Conservation (phyloP, 2,113 vertebrate genomes). For the Sander vitreus region DNA sequence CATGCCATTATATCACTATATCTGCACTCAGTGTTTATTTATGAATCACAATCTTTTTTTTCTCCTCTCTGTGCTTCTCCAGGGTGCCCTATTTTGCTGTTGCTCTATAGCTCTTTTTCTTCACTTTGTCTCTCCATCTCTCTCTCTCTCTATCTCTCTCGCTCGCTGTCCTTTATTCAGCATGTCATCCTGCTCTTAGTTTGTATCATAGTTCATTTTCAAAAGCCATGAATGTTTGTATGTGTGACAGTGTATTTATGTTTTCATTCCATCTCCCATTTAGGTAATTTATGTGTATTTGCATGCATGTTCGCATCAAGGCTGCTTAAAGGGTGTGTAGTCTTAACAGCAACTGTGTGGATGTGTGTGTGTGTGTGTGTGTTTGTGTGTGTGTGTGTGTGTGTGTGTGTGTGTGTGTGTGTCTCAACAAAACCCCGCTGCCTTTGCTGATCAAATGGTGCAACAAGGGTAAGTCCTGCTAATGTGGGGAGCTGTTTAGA, state of each 20-base stretch:
- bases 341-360: constrained; percentile 49
- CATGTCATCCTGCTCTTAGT: constrained; percentile 15
- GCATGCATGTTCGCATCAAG: constrained; percentile 48
- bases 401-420: constrained; percentile 26
- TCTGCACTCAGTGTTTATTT: constrained; percentile 72
- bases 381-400: constrained; percentile 18
- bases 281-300: constrained; percentile 35
- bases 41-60: constrained; percentile 60
- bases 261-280: not conserved
- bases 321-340: constrained; percentile 36
- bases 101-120: not conserved
- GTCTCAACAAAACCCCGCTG: constrained; percentile 85
- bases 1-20: constrained; percentile 67
- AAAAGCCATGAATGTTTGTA: constrained; percentile 23
- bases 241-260: not conserved
- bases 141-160: not conserved
- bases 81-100: constrained; percentile 46
- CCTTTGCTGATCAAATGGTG: constrained; percentile 98
- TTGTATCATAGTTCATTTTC: constrained; percentile 75
- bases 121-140: constrained; percentile 15
- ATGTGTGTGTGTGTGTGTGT: constrained; percentile 20
- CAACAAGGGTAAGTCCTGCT: constrained; percentile 95
- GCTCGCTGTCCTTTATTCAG: constrained; percentile 22
- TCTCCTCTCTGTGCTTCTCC: constrained; percentile 11
- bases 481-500: constrained; percentile 98